phyloP scores from a whole-genome alignment of 1,140 invertebrate genomes.

The Idris sp. region DNA sequence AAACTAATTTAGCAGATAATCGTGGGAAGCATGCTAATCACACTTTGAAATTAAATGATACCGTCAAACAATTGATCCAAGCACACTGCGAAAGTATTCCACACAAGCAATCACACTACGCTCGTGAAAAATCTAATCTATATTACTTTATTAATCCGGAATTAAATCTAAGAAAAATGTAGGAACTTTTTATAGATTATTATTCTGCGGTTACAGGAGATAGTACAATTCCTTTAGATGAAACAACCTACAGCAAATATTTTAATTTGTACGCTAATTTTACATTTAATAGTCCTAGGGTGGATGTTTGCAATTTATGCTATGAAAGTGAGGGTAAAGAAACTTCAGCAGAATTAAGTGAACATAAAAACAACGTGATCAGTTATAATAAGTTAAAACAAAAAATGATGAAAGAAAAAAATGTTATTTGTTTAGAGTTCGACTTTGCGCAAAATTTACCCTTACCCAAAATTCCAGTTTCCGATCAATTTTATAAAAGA shows the following conservation, averaged over 20 bases:
- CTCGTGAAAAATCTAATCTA: conserved; percentile 6
- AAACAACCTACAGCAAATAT: conserved; percentile 23
- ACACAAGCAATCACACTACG: conserved; percentile 28
- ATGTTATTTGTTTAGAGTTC: no score
- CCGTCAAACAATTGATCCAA: conserved; percentile 32
- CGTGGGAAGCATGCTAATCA: conserved; percentile 17
- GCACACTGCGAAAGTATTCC: conserved; percentile 24
- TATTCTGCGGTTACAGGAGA: conserved; percentile 29
- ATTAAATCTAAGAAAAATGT: no score
- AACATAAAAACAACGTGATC: no score
- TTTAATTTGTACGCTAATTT: conserved; percentile 34
- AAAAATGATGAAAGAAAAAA: no score
- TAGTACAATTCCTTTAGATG: not conserved
- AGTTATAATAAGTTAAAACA: no score
- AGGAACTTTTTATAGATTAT: no score
- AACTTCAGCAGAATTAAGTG: no score
- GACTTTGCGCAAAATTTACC: no score
- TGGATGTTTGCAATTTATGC: conserved; percentile 28
- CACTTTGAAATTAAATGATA: conserved; percentile 15
- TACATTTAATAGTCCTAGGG: conserved; percentile 7
- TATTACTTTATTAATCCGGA: conserved; percentile 28
- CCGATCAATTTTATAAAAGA: no score
- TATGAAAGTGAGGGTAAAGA: conserved; percentile 13
- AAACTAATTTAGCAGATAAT: conserved; percentile 3
- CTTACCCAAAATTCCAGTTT: no score